Evolutionary conservation across 2,888 invertebrate species (phyloP).

Genomic region (Protophormia terraenovae): DNA sequence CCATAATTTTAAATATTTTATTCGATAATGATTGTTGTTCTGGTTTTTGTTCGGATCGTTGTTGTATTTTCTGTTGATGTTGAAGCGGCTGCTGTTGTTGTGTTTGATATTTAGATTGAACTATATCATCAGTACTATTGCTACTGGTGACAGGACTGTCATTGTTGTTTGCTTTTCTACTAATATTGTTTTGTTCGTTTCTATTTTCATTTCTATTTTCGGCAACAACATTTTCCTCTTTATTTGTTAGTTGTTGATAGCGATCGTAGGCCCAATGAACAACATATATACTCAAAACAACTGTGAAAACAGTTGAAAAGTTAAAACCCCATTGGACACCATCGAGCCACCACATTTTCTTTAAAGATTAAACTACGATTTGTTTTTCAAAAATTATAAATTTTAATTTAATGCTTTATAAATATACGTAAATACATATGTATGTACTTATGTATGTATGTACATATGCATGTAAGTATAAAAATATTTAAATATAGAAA

Average conservation of each 20-base stretch:
- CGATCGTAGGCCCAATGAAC: constrained; percentile 51
- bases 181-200: constrained; percentile 9
- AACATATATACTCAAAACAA: constrained; percentile 42
- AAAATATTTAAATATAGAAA: constrained; percentile 14
- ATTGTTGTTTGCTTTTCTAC: not conserved
- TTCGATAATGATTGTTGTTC: constrained; percentile 30
- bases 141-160: constrained; percentile 15
- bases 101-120: constrained; percentile 22
- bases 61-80: not conserved
- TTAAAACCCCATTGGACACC: constrained; percentile 54
- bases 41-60: constrained; percentile 6
- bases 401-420: constrained; percentile 15
- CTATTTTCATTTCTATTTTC: constrained; percentile 26
- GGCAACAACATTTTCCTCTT: constrained; percentile 2
- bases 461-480: not conserved
- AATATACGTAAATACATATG: constrained; percentile 5
- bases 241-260: constrained; percentile 37
- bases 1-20: constrained; percentile 48
- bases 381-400: not conserved
- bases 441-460: not conserved
- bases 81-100: constrained; percentile 7
- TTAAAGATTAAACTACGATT: constrained; percentile 25
- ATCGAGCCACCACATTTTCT: constrained; percentile 53
- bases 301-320: constrained; percentile 40
- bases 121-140: constrained; percentile 18